Percentiles rank a stretch among this genome's conserved stretches.
Conservation (phyloP, 2,888 invertebrate species). For the Yponomeuta cagnagella region DNA sequence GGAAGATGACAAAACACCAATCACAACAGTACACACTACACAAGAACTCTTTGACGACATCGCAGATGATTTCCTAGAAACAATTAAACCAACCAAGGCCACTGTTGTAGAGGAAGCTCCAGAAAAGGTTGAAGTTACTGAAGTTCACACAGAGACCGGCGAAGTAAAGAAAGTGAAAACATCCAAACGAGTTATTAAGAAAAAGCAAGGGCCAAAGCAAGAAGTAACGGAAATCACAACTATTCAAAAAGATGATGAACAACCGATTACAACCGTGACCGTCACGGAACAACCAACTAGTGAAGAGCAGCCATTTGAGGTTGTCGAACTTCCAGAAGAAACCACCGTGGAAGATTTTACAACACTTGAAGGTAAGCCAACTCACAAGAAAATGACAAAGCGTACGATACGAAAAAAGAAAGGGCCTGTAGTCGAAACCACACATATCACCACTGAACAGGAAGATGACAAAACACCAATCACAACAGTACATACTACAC, state of each 20-base stretch:
- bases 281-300: slow-evolving; percentile 26
- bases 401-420: not conserved
- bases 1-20: slow-evolving; percentile 42
- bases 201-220: slow-evolving; percentile 34
- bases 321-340: slow-evolving; percentile 43
- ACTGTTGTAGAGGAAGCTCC: slow-evolving; percentile 22
- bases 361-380: slow-evolving; percentile 31
- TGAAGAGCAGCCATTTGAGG: slow-evolving; percentile 34
- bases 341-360: slow-evolving; percentile 25
- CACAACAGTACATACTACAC: slow-evolving; percentile 22
- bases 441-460: slow-evolving; percentile 22
- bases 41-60: slow-evolving; percentile 21
- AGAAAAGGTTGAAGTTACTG: slow-evolving; percentile 41
- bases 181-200: slow-evolving; percentile 35
- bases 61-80: slow-evolving; percentile 15
- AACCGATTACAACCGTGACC: slow-evolving; percentile 31
- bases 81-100: slow-evolving; percentile 15
- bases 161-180: slow-evolving; percentile 21
- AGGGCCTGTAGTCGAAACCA: slow-evolving; percentile 31
- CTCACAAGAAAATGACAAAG: slow-evolving; percentile 34
- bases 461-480: slow-evolving; percentile 32
- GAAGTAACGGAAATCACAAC: slow-evolving; percentile 37
- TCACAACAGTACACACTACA: slow-evolving; percentile 30
- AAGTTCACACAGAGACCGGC: slow-evolving; percentile 32
- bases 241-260: slow-evolving; percentile 34